Evolutionary conservation across 1,140 invertebrate genomes (phyloP), one percentile per base, ranked within the genome.

Genomic region (Drosophila ohnishii): DNA sequence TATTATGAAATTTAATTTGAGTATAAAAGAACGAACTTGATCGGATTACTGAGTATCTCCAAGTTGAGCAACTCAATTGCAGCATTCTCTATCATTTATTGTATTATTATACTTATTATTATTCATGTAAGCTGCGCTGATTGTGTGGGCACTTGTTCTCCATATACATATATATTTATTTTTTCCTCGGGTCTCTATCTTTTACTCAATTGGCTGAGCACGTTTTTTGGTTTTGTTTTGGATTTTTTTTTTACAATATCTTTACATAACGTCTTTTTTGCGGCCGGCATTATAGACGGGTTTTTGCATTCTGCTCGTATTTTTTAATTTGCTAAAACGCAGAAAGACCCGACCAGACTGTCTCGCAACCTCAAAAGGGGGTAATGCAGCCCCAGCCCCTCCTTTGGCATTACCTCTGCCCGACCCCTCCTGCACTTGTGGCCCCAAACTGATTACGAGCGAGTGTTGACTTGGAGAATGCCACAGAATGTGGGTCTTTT

Each of bases 201-300:
- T 39, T 51, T 35, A 53, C 32, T 77, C 35, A 53, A 69, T 57
- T 66, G 55, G 48, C 60, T 32, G 47, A 78, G 53, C 78, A 75
- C 74, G 67, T 86, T 78, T 70, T 75, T 44, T 79, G 51, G 42
- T 67, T 58, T 32, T 62, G 48, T 30, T 77, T 40, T 50, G 19
- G 30, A 45, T 22, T 64, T 25, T 56, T 70, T 39, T 62, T 16
- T 56, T 59, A 19, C 16, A 47, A 45, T 70, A 37, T 71, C 32
- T 81, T 80, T 85, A 86, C 70, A 87, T 87, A 82, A 78, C 50
- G n/a, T 65, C 44, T 62, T 48, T 60, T 61, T 85, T 63, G 83
- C 83, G 83, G 79, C 83, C 84, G 83, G 83, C 71, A 62, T 82
- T 66, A 62, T 57, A 60, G 35, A 35, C 44, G 16, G 39, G 59